Evolutionary conservation across 1,140 invertebrate species (phyloP).

Genomic region (Lordiphosa stackelbergi): DNA sequence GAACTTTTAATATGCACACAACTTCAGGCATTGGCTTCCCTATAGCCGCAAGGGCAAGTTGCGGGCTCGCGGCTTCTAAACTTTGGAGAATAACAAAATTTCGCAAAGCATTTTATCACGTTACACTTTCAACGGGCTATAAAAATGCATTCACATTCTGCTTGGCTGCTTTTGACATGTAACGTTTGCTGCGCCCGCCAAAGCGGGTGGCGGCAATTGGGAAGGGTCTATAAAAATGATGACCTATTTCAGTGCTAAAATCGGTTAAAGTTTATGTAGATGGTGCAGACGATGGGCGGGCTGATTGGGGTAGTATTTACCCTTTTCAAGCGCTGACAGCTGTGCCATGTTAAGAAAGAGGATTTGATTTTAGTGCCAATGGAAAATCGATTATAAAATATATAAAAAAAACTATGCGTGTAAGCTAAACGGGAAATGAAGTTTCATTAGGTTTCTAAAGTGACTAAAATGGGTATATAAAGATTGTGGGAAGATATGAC

Average conservation of each 20-base stretch:
- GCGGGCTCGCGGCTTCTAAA: slow-evolving; percentile 62
- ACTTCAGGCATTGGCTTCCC: not conserved
- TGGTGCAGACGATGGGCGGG: slow-evolving; percentile 24
- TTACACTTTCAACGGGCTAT: slow-evolving; percentile 70
- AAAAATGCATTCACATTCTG: slow-evolving; percentile 61
- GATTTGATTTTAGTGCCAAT: slow-evolving; percentile 55
- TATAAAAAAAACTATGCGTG: too few species aligned
- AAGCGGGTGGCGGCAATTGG: not conserved
- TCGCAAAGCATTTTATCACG: slow-evolving; percentile 70
- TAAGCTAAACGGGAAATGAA: too few species aligned
- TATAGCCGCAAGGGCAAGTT: slow-evolving; percentile 54
- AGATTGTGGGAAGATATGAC: too few species aligned
- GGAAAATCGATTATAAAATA: not conserved
- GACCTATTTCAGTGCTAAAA: slow-evolving; percentile 49
- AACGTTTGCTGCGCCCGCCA: slow-evolving; percentile 23
- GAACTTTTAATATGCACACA: slow-evolving; percentile 54
- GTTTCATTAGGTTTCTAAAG: too few species aligned
- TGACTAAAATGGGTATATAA: too few species aligned
- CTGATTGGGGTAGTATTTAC: slow-evolving; percentile 45
- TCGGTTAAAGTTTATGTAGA: slow-evolving; percentile 55
- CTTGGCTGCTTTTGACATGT: slow-evolving; percentile 48
- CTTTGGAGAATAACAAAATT: slow-evolving; percentile 58
- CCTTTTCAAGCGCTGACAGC: slow-evolving; percentile 62
- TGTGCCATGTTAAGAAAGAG: slow-evolving; percentile 34
- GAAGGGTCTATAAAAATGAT: slow-evolving; percentile 58